Evolutionary conservation across 2,888 invertebrate species (phyloP).

Genomic region (Gerris lacustris): DNA sequence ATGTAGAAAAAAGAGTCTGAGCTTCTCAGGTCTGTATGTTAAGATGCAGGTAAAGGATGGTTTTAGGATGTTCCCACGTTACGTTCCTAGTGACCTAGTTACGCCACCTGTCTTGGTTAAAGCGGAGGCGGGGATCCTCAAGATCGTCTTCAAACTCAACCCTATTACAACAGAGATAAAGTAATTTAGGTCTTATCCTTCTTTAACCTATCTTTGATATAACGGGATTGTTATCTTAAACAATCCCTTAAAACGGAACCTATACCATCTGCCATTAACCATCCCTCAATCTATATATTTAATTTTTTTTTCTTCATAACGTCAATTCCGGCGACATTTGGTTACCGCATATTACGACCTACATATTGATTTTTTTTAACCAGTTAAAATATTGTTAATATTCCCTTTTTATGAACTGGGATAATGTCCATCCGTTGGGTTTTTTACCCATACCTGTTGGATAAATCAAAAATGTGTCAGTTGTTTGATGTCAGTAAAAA

Average conservation of each 20-base stretch:
- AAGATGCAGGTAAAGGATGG: neutral
- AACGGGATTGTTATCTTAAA: neutral
- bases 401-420: too few species aligned
- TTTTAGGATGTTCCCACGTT: neutral
- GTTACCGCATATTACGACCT: constrained; percentile 5
- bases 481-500: too few species aligned
- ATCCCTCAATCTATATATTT: neutral
- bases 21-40: neutral
- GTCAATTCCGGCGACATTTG: neutral
- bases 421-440: too few species aligned
- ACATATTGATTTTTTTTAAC: neutral
- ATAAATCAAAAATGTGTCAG: too few species aligned
- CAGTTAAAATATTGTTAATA: neutral
- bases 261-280: neutral
- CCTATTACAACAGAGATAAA: neutral
- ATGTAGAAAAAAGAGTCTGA: neutral
- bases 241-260: neutral
- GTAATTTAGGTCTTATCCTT: neutral
- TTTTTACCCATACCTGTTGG: too few species aligned
- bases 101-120: neutral
- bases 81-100: neutral
- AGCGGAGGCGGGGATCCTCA: too few species aligned
- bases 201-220: neutral
- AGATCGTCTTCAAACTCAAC: neutral
- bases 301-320: too few species aligned